phyloP scores from a whole-genome alignment of 2,113 vertebrate species.

The Chloropsis hardwickii region DNA sequence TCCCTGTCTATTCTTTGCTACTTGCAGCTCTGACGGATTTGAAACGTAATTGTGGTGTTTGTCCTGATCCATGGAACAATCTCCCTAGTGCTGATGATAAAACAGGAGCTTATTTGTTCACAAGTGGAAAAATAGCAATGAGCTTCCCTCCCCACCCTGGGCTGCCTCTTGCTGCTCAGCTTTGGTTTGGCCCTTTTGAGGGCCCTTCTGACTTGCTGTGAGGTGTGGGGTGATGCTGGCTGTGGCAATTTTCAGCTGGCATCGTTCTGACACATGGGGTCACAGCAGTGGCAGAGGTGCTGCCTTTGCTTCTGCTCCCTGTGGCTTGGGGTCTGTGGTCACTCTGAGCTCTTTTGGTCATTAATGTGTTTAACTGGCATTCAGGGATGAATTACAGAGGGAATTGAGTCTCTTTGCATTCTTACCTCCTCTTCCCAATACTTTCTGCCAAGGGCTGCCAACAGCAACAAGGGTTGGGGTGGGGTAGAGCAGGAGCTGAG shows the following conservation, averaged over 20 bases:
- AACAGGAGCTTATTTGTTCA: not conserved
- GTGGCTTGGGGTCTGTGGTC: not conserved
- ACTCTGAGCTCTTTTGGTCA: not conserved
- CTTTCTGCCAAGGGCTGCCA: not conserved
- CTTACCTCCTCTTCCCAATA: not conserved
- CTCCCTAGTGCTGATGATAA: not conserved
- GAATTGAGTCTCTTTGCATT: not conserved
- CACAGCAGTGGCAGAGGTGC: not conserved
- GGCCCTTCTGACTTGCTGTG: not conserved
- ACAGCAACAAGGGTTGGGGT: not conserved
- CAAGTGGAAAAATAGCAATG: not conserved
- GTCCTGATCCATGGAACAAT: not conserved
- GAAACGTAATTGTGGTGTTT: not conserved
- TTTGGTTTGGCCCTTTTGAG: not conserved
- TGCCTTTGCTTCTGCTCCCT: not conserved
- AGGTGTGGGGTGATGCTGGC: accelerated
- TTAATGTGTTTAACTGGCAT: not conserved
- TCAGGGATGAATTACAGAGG: not conserved
- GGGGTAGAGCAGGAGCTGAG: not conserved
- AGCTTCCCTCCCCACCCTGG: not conserved
- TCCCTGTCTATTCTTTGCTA: not conserved
- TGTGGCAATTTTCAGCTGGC: not conserved
- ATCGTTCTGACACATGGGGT: accelerated
- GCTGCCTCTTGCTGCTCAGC: not conserved
- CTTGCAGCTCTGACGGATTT: not conserved